Conservation (phyloP, 2,888 invertebrate genomes). For the Onchidella celtica region DNA sequence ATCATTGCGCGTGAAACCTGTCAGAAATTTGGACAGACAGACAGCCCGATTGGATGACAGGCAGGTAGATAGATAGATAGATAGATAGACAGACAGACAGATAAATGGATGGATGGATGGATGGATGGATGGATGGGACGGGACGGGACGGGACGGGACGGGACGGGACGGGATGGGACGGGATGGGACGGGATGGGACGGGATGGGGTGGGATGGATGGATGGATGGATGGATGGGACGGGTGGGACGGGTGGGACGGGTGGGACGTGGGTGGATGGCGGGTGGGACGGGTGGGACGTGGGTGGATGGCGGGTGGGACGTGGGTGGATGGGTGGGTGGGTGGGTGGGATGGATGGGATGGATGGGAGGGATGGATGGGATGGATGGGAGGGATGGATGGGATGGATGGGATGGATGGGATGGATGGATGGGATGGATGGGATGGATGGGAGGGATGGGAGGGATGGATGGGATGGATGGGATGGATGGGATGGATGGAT, state of each 20-base stretch:
- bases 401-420: neutral
- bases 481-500: too few relatives aligned
- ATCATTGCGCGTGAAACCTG: too few relatives aligned
- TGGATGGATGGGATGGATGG: neutral
- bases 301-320: neutral
- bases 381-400: too few relatives aligned
- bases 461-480: too few relatives aligned
- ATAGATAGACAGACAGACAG: too few relatives aligned
- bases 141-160: neutral
- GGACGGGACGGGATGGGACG: neutral
- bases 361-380: neutral
- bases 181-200: neutral
- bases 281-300: neutral
- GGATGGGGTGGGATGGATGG: too few relatives aligned
- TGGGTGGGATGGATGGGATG: too few relatives aligned
- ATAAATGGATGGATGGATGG: too few relatives aligned
- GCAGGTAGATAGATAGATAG: neutral
- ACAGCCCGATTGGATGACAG: neutral
- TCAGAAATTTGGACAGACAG: too few relatives aligned
- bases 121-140: neutral
- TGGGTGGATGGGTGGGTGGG: neutral
- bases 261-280: neutral
- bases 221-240: neutral
- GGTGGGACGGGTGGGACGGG: neutral
- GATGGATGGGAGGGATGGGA: too few relatives aligned